phyloP scores from a whole-genome alignment of 1,140 invertebrate genomes.

The Oncopeltus fasciatus region DNA sequence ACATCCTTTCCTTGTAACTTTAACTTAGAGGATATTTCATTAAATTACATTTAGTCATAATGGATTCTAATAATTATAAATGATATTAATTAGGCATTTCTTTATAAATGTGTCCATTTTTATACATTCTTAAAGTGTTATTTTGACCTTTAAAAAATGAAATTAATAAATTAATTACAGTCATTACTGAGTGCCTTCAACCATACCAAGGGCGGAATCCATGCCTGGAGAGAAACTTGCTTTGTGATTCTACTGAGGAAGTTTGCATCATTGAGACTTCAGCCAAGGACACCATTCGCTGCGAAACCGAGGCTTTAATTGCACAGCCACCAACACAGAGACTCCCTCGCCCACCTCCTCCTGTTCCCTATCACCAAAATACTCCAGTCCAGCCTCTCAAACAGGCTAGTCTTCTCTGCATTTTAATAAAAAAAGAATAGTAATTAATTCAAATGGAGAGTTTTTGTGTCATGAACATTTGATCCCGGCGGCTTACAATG shows the following conservation, averaged over 20 bases:
- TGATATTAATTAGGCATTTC: too few relatives aligned
- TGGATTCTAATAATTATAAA: too few relatives aligned
- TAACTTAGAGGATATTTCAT: too few relatives aligned
- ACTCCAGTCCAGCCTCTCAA: constrained; percentile 2
- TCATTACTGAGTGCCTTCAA: constrained; percentile 34
- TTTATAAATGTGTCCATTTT: too few relatives aligned
- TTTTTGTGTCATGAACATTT: too few relatives aligned
- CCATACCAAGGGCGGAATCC: constrained; percentile 80
- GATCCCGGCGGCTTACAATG: too few relatives aligned
- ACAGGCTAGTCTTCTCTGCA: not conserved
- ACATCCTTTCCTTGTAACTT: too few relatives aligned
- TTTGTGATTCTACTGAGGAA: constrained; percentile 26
- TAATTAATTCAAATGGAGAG: too few relatives aligned
- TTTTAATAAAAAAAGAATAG: too few relatives aligned
- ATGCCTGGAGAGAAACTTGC: constrained; percentile 71
- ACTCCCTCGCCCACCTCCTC: not conserved
- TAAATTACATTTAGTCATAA: too few relatives aligned
- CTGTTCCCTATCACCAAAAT: constrained; percentile 10
- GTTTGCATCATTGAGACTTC: constrained; percentile 20
- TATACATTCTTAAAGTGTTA: too few relatives aligned
- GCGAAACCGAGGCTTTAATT: not conserved
- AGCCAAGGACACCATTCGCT: constrained; percentile 31
- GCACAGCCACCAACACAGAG: not conserved
- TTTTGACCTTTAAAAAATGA: not conserved
- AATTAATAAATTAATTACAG: not conserved